phyloP scores from a whole-genome alignment of 2,888 invertebrate species.

The Unio pictorum region DNA sequence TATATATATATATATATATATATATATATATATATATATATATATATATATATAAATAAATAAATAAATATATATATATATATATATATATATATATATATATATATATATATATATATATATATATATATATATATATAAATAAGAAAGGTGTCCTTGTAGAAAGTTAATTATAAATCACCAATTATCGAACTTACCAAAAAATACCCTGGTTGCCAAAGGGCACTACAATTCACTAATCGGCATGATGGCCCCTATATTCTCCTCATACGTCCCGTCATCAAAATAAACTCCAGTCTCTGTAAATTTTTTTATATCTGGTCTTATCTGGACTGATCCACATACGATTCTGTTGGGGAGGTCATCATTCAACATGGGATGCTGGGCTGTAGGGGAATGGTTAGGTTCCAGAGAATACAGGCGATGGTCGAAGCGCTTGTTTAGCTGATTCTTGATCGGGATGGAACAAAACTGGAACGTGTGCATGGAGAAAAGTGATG shows the following conservation, averaged over 20 bases:
- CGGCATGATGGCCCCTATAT: constrained; percentile 73
- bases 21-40: too few species aligned
- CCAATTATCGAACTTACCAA: constrained; percentile 41
- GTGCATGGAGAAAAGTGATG: not conserved
- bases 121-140: too few species aligned
- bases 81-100: too few species aligned
- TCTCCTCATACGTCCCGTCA: constrained; percentile 60
- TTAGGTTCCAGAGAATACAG: constrained; percentile 69
- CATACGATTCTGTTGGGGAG: constrained; percentile 69
- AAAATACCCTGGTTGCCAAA: constrained; percentile 69
- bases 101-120: too few species aligned
- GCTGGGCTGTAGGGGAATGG: constrained; percentile 56
- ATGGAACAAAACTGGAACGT: not conserved
- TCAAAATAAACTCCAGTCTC: constrained; percentile 61
- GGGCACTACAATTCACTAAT: constrained; percentile 73
- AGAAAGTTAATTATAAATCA: too few species aligned
- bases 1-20: too few species aligned
- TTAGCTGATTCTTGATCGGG: constrained; percentile 29
- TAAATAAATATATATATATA: too few species aligned
- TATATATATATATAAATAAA: too few species aligned
- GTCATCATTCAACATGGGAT: constrained; percentile 72
- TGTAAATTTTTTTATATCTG: constrained; percentile 57
- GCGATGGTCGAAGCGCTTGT: constrained; percentile 67
- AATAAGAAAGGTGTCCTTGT: not conserved
- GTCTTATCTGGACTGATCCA: constrained; percentile 67